Percentiles rank a stretch among this genome's conserved stretches.
phyloP scores from a whole-genome alignment of 2,113 vertebrate species.

The Fukomys damarensis region DNA sequence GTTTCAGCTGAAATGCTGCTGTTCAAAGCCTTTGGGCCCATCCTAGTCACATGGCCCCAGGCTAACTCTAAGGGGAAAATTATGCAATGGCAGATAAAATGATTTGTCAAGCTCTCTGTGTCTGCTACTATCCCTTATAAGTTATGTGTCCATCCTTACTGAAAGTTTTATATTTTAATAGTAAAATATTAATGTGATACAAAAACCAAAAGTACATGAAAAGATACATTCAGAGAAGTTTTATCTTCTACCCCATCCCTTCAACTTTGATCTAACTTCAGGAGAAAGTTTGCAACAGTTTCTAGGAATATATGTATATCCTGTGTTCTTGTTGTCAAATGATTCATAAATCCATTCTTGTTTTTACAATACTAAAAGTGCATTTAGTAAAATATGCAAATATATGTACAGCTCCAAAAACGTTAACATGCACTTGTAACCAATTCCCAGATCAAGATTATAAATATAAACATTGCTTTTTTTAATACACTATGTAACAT shows the following conservation, averaged over 20 bases:
- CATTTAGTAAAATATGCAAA: not conserved
- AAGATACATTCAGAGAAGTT: not conserved
- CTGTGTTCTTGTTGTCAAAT: slow-evolving; percentile 30
- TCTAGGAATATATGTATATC: not conserved
- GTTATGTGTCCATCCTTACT: not conserved
- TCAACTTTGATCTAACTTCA: not conserved
- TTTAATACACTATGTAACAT: not conserved
- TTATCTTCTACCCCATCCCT: not conserved
- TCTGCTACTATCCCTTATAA: not conserved
- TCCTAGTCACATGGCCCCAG: not conserved
- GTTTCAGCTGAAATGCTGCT: not conserved
- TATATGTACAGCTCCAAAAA: not conserved
- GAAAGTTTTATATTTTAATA: not conserved
- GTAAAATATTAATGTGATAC: not conserved
- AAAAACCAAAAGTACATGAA: slow-evolving; percentile 4
- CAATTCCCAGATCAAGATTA: no score
- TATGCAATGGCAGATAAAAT: not conserved
- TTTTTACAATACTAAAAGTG: slow-evolving; percentile 11
- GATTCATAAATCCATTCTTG: not conserved
- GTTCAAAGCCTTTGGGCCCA: not conserved
- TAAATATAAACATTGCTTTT: not conserved
- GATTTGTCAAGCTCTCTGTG: not conserved
- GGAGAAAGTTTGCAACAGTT: slow-evolving; percentile 4
- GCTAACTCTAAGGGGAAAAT: not conserved
- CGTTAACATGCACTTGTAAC: not conserved